A percentile compares a stretch with the other conserved stretches of the same genome.
These are phyloP conservation scores for Pseudomyrmex gracilis DNA, from an alignment of 1,140 invertebrate genomes.

Conservation along the genomic window DNA sequence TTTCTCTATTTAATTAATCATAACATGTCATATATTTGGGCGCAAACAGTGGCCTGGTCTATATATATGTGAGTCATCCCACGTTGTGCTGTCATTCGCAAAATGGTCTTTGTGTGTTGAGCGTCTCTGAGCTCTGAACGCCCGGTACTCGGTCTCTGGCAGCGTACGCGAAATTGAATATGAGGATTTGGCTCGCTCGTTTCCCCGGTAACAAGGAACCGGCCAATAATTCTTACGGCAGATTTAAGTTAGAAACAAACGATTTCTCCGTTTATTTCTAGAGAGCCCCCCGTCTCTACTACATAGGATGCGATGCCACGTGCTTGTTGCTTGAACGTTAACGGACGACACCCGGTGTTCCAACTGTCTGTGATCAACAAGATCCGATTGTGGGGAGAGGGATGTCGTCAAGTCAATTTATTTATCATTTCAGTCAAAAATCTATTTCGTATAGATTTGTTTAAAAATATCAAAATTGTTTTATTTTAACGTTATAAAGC, in stretches of 20 bases:
- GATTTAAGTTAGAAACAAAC: conserved; percentile 48
- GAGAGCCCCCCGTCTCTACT: background rate
- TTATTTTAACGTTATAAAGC: no score
- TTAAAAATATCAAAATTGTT: background rate
- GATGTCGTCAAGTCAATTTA: background rate
- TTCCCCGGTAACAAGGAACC: conserved; percentile 42
- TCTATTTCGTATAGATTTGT: background rate
- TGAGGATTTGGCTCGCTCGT: conserved; percentile 34
- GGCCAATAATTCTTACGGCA: conserved; percentile 38
- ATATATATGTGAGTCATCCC: conserved; percentile 7
- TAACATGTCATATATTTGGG: conserved; percentile 1
- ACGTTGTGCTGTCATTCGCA: conserved; percentile 2
- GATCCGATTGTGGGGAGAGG: background rate
- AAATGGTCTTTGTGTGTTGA: conserved; percentile 29
- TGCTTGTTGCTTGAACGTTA: background rate
- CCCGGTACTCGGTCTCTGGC: background rate
- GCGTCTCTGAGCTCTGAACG: background rate
- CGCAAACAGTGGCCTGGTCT: background rate
- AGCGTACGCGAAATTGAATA: conserved; percentile 4
- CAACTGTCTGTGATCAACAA: background rate
- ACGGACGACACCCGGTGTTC: background rate
- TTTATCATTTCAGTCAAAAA: background rate
- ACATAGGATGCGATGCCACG: conserved; percentile 21
- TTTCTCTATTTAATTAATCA: background rate
- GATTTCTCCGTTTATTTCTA: conserved; percentile 40